phyloP scores from a whole-genome alignment of 2,797 vertebrate genomes.

The Psittacula derbiana region DNA sequence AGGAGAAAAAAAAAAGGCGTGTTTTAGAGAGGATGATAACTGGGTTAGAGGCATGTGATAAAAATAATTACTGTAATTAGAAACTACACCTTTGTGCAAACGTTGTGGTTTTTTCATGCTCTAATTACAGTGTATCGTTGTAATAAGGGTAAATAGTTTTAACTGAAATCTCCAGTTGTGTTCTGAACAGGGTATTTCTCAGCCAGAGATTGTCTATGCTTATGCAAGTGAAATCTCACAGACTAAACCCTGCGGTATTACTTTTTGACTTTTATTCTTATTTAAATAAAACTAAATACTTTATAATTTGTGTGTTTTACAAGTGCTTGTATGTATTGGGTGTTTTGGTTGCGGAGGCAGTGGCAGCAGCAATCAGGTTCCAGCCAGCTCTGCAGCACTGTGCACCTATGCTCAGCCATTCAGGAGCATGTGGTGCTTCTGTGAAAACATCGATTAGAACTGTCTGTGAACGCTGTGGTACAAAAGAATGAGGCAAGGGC shows the following conservation, averaged over 20 bases:
- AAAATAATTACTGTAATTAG: background rate
- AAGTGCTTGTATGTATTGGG: background rate
- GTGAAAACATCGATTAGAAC: background rate
- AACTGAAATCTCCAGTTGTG: background rate
- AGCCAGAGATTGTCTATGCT: background rate
- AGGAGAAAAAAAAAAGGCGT: background rate
- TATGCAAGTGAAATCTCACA: background rate
- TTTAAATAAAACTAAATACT: background rate
- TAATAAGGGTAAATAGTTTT: background rate
- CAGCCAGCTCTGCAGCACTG: background rate
- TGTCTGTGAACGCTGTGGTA: fast-evolving
- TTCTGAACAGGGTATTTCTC: background rate
- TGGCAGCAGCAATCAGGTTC: background rate
- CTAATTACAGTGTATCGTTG: background rate
- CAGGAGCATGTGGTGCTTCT: fast-evolving
- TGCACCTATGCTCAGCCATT: fast-evolving
- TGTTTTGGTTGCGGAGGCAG: background rate
- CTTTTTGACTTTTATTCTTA: background rate
- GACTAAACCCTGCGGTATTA: background rate
- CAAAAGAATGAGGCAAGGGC: fast-evolving
- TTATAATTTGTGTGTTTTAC: background rate
- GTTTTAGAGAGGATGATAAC: background rate
- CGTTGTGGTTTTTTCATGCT: background rate
- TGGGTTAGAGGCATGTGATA: background rate
- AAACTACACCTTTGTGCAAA: background rate